phyloP scores from a whole-genome alignment of 1,140 invertebrate species.

The Drosophila setifemur region DNA sequence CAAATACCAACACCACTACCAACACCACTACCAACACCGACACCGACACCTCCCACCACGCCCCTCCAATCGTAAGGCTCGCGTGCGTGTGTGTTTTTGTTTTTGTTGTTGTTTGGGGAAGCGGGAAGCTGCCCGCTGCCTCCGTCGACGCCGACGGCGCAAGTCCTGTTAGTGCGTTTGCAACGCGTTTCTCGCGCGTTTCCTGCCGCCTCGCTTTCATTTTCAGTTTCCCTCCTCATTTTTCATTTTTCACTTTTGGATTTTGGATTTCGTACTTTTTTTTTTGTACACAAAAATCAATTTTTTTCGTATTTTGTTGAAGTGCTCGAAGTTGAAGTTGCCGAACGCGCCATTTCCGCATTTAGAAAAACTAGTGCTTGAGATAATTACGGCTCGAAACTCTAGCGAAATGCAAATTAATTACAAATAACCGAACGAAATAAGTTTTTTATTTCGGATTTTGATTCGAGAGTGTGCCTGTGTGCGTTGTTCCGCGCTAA shows the following conservation, averaged over 20 bases:
- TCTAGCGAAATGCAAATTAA: slow-evolving; percentile 68
- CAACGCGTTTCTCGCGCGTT: slow-evolving; percentile 1
- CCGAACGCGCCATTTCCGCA: slow-evolving; percentile 60
- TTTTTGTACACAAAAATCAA: too few relatives aligned
- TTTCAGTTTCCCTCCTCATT: too few relatives aligned
- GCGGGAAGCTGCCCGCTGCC: too few relatives aligned
- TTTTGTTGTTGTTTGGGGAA: too few relatives aligned
- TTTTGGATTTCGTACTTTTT: slow-evolving; percentile 4
- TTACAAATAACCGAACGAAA: slow-evolving; percentile 42
- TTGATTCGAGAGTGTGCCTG: slow-evolving; percentile 7
- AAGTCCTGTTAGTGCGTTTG: too few relatives aligned
- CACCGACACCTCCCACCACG: not conserved
- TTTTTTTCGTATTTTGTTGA: slow-evolving; percentile 25
- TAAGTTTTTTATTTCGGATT: slow-evolving; percentile 5
- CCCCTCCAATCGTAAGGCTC: not conserved
- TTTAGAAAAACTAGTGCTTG: slow-evolving; percentile 48
- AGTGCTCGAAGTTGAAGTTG: slow-evolving; percentile 15
- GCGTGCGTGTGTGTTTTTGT: too few relatives aligned
- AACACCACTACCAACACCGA: not conserved
- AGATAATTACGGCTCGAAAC: slow-evolving; percentile 44
- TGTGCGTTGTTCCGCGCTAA: slow-evolving; percentile 53
- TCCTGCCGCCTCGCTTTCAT: not conserved
- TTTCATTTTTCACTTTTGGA: too few relatives aligned
- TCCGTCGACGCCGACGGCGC: too few relatives aligned
- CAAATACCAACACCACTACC: not conserved